phyloP scores from a whole-genome alignment of 2,888 invertebrate genomes.

The Ypsolopha sequella region DNA sequence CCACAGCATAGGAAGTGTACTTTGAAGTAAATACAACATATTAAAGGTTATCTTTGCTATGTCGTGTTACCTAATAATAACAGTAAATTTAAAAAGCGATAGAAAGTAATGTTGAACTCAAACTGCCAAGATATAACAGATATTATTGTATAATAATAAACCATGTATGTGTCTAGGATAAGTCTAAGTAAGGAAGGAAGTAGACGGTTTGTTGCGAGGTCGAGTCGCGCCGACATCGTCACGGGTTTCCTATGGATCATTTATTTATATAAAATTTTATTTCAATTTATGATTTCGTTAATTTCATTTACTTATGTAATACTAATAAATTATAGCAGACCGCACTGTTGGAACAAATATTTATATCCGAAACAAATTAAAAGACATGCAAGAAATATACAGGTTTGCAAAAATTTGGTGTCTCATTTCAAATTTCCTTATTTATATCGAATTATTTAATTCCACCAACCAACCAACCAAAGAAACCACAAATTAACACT shows the following conservation, averaged over 20 bases:
- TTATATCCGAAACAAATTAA: conserved; percentile 12
- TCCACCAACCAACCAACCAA: background rate
- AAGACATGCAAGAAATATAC: conserved; percentile 42
- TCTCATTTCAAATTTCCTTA: conserved; percentile 17
- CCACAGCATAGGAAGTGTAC: no score
- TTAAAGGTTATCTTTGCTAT: background rate
- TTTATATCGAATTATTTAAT: background rate
- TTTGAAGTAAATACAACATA: background rate
- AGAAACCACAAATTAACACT: no score
- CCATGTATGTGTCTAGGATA: background rate
- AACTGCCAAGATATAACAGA: conserved; percentile 1
- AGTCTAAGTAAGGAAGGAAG: background rate
- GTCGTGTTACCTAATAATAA: background rate
- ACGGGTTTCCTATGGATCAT: no score
- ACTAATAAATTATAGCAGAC: conserved; percentile 8
- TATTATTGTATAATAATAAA: background rate
- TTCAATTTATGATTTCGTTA: background rate
- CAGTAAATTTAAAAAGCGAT: background rate
- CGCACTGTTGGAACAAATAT: conserved; percentile 20
- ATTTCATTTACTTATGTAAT: background rate
- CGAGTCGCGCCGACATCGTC: no score
- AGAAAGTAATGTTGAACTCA: background rate
- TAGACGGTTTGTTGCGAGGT: background rate
- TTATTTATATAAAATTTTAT: background rate
- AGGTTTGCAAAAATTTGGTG: conserved; percentile 38